Conservation (phyloP, 2,888 invertebrate genomes). For the Lamellibrachia columna region DNA sequence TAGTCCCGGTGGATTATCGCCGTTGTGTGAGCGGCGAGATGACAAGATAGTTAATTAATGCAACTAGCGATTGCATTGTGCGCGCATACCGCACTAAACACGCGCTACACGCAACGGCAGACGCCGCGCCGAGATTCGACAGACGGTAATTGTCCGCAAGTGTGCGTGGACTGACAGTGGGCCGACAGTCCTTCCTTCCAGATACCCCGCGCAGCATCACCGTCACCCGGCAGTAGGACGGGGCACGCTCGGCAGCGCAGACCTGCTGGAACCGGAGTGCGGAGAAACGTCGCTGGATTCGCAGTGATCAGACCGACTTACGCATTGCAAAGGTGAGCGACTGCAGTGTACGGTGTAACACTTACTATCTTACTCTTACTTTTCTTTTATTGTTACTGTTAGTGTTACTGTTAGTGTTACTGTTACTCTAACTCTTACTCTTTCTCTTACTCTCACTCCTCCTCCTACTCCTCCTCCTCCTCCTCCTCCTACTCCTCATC, state of each 20-base stretch:
- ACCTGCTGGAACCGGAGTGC: not conserved
- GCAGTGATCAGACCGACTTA: not conserved
- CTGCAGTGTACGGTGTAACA: not conserved
- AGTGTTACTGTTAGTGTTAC: no score
- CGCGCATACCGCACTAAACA: slow-evolving; percentile 12
- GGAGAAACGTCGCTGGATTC: not conserved
- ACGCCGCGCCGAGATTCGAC: not conserved
- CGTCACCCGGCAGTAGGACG: not conserved
- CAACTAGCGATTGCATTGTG: slow-evolving; percentile 16
- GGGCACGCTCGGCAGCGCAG: not conserved
- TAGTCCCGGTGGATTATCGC: not conserved
- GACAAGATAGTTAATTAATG: slow-evolving; percentile 16
- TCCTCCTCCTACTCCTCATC: no score
- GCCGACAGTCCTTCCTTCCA: not conserved
- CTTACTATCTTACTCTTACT: not conserved
- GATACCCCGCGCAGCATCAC: not conserved
- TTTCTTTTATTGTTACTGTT: no score
- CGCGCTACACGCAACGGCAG: not conserved
- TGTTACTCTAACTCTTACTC: no score
- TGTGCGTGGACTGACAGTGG: not conserved
- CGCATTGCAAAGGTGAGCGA: not conserved
- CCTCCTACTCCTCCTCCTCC: no score
- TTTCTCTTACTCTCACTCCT: no score
- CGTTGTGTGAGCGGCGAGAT: not conserved
- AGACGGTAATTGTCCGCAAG: not conserved